phyloP scores from a whole-genome alignment of 2,888 invertebrate species.

The Panopea generosa region DNA sequence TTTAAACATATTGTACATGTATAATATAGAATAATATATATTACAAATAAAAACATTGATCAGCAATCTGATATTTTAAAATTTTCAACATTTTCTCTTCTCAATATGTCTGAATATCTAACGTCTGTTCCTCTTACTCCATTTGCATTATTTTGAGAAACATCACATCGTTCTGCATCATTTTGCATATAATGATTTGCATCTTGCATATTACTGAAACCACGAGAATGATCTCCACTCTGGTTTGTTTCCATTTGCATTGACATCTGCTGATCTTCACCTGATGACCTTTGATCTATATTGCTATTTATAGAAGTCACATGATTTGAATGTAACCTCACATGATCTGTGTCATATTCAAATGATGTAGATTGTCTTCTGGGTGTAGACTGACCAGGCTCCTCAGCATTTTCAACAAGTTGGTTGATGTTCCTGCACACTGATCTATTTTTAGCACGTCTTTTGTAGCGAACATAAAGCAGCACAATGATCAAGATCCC shows the following conservation, averaged over 20 bases:
- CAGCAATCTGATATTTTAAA: conserved; percentile 36
- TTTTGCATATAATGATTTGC: neutral
- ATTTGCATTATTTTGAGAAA: neutral
- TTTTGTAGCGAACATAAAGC: conserved; percentile 34
- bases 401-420: conserved; percentile 23
- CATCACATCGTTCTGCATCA: neutral
- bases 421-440: neutral
- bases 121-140: conserved; percentile 1
- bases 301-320: conserved; percentile 7
- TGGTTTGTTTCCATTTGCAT: too few relatives aligned
- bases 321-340: too few relatives aligned
- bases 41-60: neutral
- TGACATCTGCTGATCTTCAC: too few relatives aligned
- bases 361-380: conserved; percentile 11
- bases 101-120: conserved; percentile 25
- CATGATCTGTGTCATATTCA: conserved; percentile 1
- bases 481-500: conserved; percentile 30
- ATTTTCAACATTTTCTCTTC: neutral
- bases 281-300: too few relatives aligned
- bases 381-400: conserved; percentile 18
- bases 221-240: neutral
- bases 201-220: neutral
- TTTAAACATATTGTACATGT: too few relatives aligned
- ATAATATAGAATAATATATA: too few relatives aligned
- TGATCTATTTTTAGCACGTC: conserved; percentile 4